Percentiles rank a stretch among this genome's conserved stretches.
These are phyloP conservation scores for Distichodus sexfasciatus DNA, from an alignment of 2,797 vertebrate species.

Conservation along the genomic window DNA sequence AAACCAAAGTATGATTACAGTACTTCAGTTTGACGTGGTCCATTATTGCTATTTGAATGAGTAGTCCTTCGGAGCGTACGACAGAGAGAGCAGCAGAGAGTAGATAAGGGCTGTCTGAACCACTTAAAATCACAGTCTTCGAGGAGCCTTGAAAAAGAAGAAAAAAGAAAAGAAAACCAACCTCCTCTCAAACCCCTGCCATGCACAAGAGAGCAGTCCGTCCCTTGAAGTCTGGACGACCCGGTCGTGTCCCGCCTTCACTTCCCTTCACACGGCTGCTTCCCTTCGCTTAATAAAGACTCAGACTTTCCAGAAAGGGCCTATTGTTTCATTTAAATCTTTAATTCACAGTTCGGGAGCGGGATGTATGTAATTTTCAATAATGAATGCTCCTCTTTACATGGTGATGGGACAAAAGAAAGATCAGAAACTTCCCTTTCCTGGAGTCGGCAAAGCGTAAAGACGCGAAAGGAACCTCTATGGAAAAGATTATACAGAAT, in stretches of 20 bases:
- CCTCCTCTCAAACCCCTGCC: conserved; percentile 17
- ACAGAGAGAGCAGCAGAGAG: conserved; percentile 36
- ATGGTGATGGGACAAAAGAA: not conserved
- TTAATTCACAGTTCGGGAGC: not conserved
- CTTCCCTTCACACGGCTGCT: not conserved
- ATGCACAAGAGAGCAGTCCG: conserved; percentile 7
- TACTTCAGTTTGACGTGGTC: conserved; percentile 39
- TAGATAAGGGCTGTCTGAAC: conserved; percentile 38
- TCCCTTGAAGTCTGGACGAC: not conserved
- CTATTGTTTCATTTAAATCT: not conserved
- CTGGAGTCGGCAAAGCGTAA: too few species aligned
- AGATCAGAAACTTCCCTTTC: not conserved
- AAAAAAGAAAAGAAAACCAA: too few species aligned
- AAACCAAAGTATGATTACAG: conserved; percentile 33
- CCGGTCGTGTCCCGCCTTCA: not conserved
- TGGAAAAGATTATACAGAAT: too few species aligned
- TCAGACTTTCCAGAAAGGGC: not conserved
- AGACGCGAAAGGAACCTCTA: not conserved
- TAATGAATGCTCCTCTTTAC: not conserved
- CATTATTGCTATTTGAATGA: conserved; percentile 46
- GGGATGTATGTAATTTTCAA: too few species aligned
- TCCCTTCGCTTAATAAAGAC: not conserved
- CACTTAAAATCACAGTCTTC: conserved; percentile 43
- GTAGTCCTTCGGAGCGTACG: conserved; percentile 32
- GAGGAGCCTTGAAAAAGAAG: conserved; percentile 17